Evolutionary conservation across 53 echinoderm and acorn worm genomes (phyloP).

Genomic region (Hippasteria phrygiana): DNA sequence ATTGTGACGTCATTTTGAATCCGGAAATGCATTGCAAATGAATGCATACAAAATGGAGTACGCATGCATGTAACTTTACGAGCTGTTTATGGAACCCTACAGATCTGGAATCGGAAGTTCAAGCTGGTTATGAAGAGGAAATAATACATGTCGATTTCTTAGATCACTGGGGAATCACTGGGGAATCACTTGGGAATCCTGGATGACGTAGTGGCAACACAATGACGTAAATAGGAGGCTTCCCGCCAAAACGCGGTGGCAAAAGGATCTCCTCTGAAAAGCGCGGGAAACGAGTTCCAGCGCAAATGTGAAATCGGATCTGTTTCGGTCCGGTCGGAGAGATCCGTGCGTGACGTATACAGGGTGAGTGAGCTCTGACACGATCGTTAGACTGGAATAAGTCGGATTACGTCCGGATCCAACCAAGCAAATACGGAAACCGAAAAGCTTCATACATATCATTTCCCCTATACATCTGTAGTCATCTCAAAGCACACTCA

Average conservation of each 20-base stretch:
- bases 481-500: too few species aligned
- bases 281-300: background rate
- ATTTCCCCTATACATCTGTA: too few species aligned
- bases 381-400: background rate
- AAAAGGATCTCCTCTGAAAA: background rate
- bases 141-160: too few species aligned
- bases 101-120: background rate
- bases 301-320: background rate
- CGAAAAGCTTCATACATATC: too few species aligned
- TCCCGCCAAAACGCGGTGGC: background rate
- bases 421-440: background rate
- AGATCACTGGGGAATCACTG: background rate
- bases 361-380: background rate
- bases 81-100: too few species aligned
- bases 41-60: too few species aligned
- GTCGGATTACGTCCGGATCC: background rate
- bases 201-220: conserved; percentile 6
- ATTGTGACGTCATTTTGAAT: too few species aligned
- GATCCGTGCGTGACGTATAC: background rate
- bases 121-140: background rate
- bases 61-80: too few species aligned
- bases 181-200: background rate
- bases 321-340: background rate
- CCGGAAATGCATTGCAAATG: too few species aligned
- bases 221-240: conserved; percentile 18